These are phyloP conservation scores for Chelonus insularis DNA, from an alignment of 1,140 invertebrate species.

Conservation along the genomic window DNA sequence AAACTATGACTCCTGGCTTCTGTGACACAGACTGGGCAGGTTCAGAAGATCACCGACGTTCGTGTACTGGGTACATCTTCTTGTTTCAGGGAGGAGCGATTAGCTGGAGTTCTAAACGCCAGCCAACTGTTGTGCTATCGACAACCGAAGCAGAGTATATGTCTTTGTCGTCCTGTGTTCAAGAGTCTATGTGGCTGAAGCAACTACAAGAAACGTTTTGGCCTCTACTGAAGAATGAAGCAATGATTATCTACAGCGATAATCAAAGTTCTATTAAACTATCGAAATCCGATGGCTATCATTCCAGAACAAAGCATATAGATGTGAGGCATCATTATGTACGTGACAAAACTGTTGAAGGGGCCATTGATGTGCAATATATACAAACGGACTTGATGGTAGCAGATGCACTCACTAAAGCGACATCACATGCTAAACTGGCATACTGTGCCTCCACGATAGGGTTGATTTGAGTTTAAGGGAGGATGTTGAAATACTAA, in stretches of 20 bases:
- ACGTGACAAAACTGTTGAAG: not conserved
- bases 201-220: conserved; percentile 20
- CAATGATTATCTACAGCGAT: conserved; percentile 29
- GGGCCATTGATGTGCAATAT: too few species aligned
- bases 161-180: conserved; percentile 29
- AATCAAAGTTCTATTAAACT: conserved; percentile 37
- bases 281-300: conserved; percentile 27
- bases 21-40: conserved; percentile 42
- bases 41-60: conserved; percentile 27
- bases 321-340: conserved; percentile 31
- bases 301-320: conserved; percentile 38
- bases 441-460: too few species aligned
- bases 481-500: too few species aligned
- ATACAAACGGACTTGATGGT: too few species aligned
- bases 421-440: too few species aligned
- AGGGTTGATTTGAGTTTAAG: too few species aligned
- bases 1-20: conserved; percentile 21
- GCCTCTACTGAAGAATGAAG: not conserved
- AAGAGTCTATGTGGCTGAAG: conserved; percentile 40
- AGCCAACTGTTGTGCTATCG: conserved; percentile 47
- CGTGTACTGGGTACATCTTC: conserved; percentile 40
- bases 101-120: conserved; percentile 43
- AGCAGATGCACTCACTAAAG: too few species aligned
- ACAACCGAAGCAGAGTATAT: conserved; percentile 50
- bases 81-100: conserved; percentile 33